Conservation (phyloP, 2,888 invertebrate species). For the Brachycybe producta region DNA sequence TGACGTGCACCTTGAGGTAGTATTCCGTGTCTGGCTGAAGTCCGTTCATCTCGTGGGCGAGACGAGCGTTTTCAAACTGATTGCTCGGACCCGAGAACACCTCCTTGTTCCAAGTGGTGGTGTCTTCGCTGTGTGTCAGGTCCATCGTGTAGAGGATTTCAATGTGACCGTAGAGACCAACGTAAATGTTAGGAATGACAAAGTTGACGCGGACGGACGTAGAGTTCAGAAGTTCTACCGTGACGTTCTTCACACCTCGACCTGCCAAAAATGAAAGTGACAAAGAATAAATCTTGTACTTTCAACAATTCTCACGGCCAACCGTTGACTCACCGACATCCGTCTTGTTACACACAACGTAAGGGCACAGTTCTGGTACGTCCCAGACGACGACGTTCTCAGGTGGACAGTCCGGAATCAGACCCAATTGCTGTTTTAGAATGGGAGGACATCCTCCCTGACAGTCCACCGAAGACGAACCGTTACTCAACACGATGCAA, state of each 20-base stretch:
- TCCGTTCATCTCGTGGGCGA: constrained; percentile 68
- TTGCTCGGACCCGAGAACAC: constrained; percentile 77
- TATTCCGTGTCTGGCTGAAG: constrained; percentile 67
- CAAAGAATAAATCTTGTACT: not conserved
- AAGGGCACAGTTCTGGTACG: constrained; percentile 24
- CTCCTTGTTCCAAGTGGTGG: constrained; percentile 57
- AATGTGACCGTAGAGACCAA: constrained; percentile 73
- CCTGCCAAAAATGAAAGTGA: constrained; percentile 18
- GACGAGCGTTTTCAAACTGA: constrained; percentile 66
- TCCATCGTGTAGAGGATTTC: constrained; percentile 70
- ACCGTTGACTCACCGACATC: constrained; percentile 17
- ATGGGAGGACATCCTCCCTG: constrained; percentile 25
- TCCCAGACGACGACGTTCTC: constrained; percentile 24
- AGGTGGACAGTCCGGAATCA: constrained; percentile 24
- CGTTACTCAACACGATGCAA: constrained; percentile 24
- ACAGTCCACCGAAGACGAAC: constrained; percentile 23
- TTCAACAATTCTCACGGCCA: not conserved
- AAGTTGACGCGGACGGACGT: constrained; percentile 68
- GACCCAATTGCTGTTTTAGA: constrained; percentile 23
- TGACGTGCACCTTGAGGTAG: constrained; percentile 65
- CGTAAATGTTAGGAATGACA: constrained; percentile 64
- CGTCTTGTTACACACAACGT: constrained; percentile 21
- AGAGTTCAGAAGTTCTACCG: constrained; percentile 53
- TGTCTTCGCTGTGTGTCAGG: constrained; percentile 24
- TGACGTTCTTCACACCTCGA: constrained; percentile 25